Percentiles rank a stretch among this genome's conserved stretches.
phyloP scores from a whole-genome alignment of 35 echinoderm and acorn worm species.

The Chiridota heheva region DNA sequence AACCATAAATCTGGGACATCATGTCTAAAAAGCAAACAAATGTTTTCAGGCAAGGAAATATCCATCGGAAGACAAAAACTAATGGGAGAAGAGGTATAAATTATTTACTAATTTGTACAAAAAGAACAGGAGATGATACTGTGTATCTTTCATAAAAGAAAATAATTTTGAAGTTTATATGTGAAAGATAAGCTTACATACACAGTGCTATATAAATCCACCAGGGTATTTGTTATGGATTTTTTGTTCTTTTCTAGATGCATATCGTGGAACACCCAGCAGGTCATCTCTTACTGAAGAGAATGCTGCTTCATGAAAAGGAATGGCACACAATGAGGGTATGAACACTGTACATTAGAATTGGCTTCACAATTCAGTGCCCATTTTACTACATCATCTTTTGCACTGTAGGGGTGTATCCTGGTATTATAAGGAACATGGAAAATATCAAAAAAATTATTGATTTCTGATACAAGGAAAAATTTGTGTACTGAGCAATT shows the following conservation, averaged over 20 bases:
- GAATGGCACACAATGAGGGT: not conserved
- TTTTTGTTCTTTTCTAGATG: slow-evolving; percentile 66
- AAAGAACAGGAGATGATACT: too few species aligned
- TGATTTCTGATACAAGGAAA: not conserved
- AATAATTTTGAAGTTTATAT: too few species aligned
- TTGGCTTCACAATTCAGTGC: not conserved
- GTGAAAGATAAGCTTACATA: too few species aligned
- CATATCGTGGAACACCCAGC: slow-evolving; percentile 90
- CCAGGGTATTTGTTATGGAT: too few species aligned
- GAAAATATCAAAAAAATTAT: not conserved
- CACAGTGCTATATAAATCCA: too few species aligned
- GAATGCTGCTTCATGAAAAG: slow-evolving; percentile 73
- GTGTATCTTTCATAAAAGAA: too few species aligned
- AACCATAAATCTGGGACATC: too few species aligned
- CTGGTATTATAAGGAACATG: not conserved
- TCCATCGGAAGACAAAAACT: too few species aligned
- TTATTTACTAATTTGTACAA: too few species aligned
- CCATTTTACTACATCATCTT: not conserved
- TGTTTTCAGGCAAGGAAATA: too few species aligned
- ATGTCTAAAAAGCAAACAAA: too few species aligned
- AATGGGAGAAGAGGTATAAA: too few species aligned
- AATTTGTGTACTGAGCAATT: not conserved
- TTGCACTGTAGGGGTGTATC: not conserved
- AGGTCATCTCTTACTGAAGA: slow-evolving; percentile 77
- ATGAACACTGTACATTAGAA: not conserved